Percentiles rank a stretch among this genome's conserved stretches.
phyloP scores from a whole-genome alignment of 2,888 invertebrate genomes.

The Tenthredo scrophulariae region DNA sequence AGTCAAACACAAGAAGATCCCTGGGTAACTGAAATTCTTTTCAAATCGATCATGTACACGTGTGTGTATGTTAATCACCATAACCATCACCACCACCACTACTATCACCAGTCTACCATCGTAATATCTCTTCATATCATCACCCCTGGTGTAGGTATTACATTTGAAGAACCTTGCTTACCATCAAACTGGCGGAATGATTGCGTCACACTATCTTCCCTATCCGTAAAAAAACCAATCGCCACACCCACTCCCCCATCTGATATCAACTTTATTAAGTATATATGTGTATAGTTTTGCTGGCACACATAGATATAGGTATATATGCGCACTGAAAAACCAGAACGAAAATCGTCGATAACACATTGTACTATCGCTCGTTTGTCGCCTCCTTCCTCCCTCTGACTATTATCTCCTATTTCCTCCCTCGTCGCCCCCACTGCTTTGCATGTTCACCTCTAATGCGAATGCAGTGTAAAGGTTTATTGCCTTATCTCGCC shows the following conservation, averaged over 20 bases:
- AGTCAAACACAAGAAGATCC: constrained; percentile 20
- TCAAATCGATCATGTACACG: constrained; percentile 10
- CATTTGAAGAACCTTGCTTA: constrained; percentile 17
- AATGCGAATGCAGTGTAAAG: constrained; percentile 54
- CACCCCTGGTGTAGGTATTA: background rate
- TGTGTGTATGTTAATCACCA: background rate
- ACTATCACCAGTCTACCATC: background rate
- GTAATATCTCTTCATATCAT: background rate
- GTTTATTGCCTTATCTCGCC: constrained; percentile 52
- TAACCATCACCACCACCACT: background rate
- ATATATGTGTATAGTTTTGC: background rate
- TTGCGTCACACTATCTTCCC: constrained; percentile 6
- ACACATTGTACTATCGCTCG: background rate
- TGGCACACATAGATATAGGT: background rate
- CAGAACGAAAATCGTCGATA: constrained; percentile 31
- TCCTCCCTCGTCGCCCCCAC: constrained; percentile 1
- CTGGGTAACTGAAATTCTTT: constrained; percentile 11
- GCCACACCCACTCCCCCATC: background rate
- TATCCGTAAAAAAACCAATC: constrained; percentile 2
- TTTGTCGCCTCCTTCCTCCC: background rate
- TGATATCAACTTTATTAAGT: constrained; percentile 25
- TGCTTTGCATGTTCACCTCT: constrained; percentile 49
- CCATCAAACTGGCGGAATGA: constrained; percentile 11
- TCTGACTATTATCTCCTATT: background rate
- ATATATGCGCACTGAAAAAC: background rate